Evolutionary conservation across 2,797 vertebrate genomes (phyloP).

Genomic region (Natrix natrix): DNA sequence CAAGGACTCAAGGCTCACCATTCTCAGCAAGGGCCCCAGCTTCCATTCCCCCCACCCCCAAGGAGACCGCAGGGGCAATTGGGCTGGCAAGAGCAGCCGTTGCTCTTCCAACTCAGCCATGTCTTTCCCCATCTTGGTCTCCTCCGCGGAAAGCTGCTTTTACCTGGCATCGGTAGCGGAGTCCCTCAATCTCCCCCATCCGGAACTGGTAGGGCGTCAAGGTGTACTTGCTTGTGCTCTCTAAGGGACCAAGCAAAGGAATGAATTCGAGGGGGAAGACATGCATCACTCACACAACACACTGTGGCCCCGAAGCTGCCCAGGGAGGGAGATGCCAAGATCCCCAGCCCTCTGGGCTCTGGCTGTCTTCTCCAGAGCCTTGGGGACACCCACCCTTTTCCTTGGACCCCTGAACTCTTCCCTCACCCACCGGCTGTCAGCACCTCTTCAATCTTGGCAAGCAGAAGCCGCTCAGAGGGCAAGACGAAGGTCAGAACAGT

Average conservation of each 20-base stretch:
- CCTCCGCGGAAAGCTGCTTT: conserved; percentile 16
- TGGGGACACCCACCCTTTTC: accelerated
- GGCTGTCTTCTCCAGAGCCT: neutral
- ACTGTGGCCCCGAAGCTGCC: neutral
- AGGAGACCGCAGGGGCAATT: neutral
- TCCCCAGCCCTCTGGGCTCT: neutral
- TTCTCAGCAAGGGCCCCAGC: neutral
- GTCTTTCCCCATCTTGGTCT: too few species aligned
- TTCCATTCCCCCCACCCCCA: neutral
- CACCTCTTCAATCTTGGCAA: conserved; percentile 78
- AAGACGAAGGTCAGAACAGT: conserved; percentile 84
- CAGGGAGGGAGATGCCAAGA: neutral
- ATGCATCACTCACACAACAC: neutral
- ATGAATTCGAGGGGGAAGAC: accelerated
- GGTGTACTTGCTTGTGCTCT: conserved; percentile 55
- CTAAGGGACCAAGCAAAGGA: conserved; percentile 53
- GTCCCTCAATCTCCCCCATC: conserved; percentile 89
- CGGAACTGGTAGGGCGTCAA: conserved; percentile 84
- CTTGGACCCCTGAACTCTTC: too few species aligned
- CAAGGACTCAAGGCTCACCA: neutral
- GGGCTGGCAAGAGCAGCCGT: neutral
- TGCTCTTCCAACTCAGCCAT: neutral
- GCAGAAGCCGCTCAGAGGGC: conserved; percentile 69
- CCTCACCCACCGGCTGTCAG: conserved; percentile 76
- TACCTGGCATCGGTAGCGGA: conserved; percentile 91